phyloP scores from a whole-genome alignment of 2,888 invertebrate genomes.

The Anoplius nigerrimus region DNA sequence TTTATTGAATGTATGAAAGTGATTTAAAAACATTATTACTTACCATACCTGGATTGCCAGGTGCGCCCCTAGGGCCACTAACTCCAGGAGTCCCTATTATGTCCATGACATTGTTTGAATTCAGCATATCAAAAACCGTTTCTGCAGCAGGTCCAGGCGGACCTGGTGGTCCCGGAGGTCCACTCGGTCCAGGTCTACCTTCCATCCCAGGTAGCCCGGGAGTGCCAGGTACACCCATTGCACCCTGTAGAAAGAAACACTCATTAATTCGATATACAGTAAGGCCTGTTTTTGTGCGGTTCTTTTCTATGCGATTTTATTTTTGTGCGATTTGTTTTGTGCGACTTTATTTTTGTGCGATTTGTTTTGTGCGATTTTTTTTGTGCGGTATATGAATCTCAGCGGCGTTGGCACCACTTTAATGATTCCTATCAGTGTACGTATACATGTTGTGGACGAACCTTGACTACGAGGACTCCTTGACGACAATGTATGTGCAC shows the following conservation, averaged over 20 bases:
- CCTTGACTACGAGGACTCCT: too few species aligned
- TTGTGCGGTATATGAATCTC: too few species aligned
- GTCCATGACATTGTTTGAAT: slow-evolving; percentile 56
- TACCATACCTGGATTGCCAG: slow-evolving; percentile 78
- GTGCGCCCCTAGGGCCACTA: slow-evolving; percentile 77
- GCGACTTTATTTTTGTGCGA: too few species aligned
- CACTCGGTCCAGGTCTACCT: slow-evolving; percentile 65
- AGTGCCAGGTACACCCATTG: slow-evolving; percentile 60
- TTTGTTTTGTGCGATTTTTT: too few species aligned
- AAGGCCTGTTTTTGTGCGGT: too few species aligned
- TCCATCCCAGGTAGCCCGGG: slow-evolving; percentile 68
- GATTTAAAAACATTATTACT: slow-evolving; percentile 44
- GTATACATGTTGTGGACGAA: too few species aligned
- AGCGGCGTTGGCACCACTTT: too few species aligned
- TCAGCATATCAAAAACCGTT: slow-evolving; percentile 68
- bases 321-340: too few species aligned
- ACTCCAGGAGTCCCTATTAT: slow-evolving; percentile 75
- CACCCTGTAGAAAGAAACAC: slow-evolving; percentile 37
- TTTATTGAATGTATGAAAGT: too few species aligned
- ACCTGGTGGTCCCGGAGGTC: slow-evolving; percentile 63
- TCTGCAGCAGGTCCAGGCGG: slow-evolving; percentile 54
- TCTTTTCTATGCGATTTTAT: too few species aligned
- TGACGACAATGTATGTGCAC: too few species aligned
- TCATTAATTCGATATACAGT: not conserved
- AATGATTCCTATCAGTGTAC: too few species aligned